Percentiles rank a stretch among this genome's conserved stretches.
Evolutionary conservation across 1,140 invertebrate species (phyloP).

Genomic region (Panagrolaimus sp.): DNA sequence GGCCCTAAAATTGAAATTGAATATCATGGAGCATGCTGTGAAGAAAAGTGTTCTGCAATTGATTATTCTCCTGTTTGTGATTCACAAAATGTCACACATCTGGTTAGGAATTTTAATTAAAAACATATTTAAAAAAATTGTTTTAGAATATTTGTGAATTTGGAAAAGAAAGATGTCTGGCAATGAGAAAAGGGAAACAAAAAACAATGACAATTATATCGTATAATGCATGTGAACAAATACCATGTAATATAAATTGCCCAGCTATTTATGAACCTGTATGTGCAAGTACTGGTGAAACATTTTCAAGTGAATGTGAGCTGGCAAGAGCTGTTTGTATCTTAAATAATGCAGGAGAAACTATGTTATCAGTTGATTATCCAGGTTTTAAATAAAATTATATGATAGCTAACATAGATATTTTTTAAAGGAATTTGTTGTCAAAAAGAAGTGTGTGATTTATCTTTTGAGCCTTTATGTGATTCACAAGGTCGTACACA

Average conservation of each 20-base stretch:
- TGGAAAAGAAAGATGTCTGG: conserved; percentile 35
- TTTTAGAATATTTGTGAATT: conserved; percentile 51
- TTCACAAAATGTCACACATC: conserved; percentile 33
- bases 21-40: conserved; percentile 30
- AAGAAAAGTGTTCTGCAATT: conserved; percentile 25
- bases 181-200: conserved; percentile 18
- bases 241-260: conserved; percentile 28
- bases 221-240: conserved; percentile 33
- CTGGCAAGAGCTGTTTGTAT: conserved; percentile 31
- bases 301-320: conserved; percentile 41
- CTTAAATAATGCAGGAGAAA: conserved; percentile 15
- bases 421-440: conserved; percentile 41
- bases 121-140: not conserved
- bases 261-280: conserved; percentile 38
- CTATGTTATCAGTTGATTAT: conserved; percentile 30
- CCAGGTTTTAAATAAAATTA: conserved; percentile 20
- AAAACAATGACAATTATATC: conserved; percentile 36
- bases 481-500: conserved; percentile 21
- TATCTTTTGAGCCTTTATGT: conserved; percentile 22
- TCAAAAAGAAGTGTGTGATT: conserved; percentile 12
- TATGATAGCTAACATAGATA: not conserved
- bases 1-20: not conserved
- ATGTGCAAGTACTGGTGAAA: conserved; percentile 44
- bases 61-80: conserved; percentile 50
- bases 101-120: conserved; percentile 22